Evolutionary conservation across 2,888 invertebrate species (phyloP).

Genomic region (Hylaea fasciaria): DNA sequence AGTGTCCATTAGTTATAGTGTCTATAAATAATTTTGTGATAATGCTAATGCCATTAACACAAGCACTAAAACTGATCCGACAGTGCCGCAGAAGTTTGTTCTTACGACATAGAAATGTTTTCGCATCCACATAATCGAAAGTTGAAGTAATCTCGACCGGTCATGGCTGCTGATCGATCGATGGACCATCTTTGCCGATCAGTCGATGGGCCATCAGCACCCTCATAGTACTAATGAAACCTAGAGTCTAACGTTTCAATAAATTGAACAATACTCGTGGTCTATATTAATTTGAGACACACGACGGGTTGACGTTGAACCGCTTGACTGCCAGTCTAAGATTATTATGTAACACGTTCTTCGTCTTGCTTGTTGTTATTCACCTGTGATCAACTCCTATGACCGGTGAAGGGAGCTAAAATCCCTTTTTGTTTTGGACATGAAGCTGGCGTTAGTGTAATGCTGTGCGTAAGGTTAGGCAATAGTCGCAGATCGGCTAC

Average conservation of each 20-base stretch:
- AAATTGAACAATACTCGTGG: too few relatives aligned
- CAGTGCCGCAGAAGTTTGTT: too few relatives aligned
- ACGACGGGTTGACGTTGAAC: too few relatives aligned
- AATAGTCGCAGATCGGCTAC: constrained; percentile 50
- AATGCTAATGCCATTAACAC: neutral
- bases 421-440: constrained; percentile 33
- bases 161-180: neutral
- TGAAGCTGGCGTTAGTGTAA: constrained; percentile 57
- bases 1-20: too few relatives aligned
- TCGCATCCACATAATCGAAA: neutral
- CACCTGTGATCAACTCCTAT: neutral
- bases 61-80: too few relatives aligned
- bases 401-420: neutral
- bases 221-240: neutral
- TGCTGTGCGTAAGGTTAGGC: constrained; percentile 43
- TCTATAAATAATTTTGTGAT: neutral
- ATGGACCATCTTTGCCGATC: neutral
- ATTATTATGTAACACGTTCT: neutral
- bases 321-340: neutral
- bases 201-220: neutral
- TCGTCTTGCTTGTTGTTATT: too few relatives aligned
- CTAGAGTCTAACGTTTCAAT: too few relatives aligned
- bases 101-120: neutral
- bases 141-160: neutral
- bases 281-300: too few relatives aligned